Conservation (phyloP, 2,888 invertebrate genomes). For the Tachina fera region DNA sequence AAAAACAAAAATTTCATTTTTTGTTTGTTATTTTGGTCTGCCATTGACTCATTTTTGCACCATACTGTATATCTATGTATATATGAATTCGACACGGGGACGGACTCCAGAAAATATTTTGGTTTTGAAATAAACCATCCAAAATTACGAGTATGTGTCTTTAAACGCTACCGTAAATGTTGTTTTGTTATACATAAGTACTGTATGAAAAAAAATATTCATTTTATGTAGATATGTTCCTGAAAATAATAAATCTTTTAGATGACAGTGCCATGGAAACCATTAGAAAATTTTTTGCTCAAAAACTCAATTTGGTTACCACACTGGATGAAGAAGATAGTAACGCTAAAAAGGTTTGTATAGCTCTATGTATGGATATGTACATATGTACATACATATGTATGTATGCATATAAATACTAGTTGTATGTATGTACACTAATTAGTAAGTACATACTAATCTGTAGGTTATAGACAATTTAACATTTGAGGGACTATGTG, state of each 20-base stretch:
- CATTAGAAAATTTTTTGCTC: conserved; percentile 86
- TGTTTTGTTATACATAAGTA: not conserved
- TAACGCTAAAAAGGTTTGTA: conserved; percentile 72
- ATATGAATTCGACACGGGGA: no score
- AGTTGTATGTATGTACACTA: not conserved
- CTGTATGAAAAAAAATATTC: not conserved
- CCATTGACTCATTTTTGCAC: no score
- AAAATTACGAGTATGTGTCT: no score
- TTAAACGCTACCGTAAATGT: not conserved
- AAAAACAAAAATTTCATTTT: no score
- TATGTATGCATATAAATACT: conserved; percentile 9
- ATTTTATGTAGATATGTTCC: not conserved
- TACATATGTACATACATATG: not conserved
- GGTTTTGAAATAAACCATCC: no score
- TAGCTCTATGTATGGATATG: not conserved
- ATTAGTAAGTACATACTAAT: not conserved
- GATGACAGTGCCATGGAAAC: conserved; percentile 85
- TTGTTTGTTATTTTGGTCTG: no score
- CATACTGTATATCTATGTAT: no score
- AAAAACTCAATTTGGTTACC: conserved; percentile 85
- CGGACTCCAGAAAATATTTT: no score
- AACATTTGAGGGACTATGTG: conserved; percentile 89
- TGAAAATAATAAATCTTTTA: conserved; percentile 52
- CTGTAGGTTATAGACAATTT: conserved; percentile 87
- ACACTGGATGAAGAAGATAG: conserved; percentile 72